Percentiles rank a stretch among this genome's conserved stretches.
phyloP scores from a whole-genome alignment of 2,888 invertebrate species.

The Nomada flava region DNA sequence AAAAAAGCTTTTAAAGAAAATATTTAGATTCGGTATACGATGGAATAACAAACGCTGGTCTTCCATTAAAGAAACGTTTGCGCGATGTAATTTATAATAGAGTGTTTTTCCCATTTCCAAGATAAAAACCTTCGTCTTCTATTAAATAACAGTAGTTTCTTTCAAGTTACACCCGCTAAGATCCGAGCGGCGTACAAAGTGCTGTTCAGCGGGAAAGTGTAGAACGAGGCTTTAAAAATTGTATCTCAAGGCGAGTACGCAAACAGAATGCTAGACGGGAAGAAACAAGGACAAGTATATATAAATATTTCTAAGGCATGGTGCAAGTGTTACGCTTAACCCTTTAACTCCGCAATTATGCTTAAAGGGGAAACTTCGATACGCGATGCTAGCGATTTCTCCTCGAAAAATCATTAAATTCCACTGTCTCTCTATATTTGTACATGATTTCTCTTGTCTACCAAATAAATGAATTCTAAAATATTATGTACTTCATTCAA shows the following conservation, averaged over 20 bases:
- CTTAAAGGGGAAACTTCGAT: constrained; percentile 46
- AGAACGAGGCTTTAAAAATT: constrained; percentile 16
- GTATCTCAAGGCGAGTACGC: constrained; percentile 16
- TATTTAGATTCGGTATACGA: constrained; percentile 4
- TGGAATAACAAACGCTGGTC: background rate
- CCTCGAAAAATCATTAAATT: constrained; percentile 39
- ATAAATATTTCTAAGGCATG: constrained; percentile 45
- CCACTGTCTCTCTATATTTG: background rate
- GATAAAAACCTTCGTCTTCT: background rate
- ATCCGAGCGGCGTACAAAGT: constrained; percentile 3
- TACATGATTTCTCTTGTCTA: background rate
- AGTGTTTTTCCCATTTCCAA: background rate
- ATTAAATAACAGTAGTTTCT: constrained; percentile 27
- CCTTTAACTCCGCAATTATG: constrained; percentile 48
- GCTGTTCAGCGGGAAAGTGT: background rate
- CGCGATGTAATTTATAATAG: constrained; percentile 2
- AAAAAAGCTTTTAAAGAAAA: background rate
- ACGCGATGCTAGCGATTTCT: background rate
- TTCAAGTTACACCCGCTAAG: constrained; percentile 4
- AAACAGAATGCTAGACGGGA: constrained; percentile 11
- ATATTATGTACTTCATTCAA: no score
- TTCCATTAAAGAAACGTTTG: background rate
- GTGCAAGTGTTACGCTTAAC: constrained; percentile 41
- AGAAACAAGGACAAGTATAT: constrained; percentile 40
- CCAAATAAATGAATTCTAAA: background rate